These are phyloP conservation scores for Eupithecia subfuscata DNA, from an alignment of 2,888 invertebrate genomes.

Conservation along the genomic window DNA sequence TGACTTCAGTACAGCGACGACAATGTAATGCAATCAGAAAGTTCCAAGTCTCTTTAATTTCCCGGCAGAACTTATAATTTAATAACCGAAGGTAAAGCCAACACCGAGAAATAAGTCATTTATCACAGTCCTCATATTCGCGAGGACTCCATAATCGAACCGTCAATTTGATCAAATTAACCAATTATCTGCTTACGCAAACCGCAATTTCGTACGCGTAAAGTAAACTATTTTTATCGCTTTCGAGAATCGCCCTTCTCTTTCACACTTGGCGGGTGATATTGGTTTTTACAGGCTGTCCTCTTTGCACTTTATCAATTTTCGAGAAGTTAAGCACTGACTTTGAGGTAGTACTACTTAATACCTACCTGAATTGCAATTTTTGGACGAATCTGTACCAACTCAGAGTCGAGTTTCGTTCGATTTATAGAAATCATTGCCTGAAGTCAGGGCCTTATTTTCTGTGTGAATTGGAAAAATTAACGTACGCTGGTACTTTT, in stretches of 20 bases:
- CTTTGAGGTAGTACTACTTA: not conserved
- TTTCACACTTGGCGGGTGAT: conserved; percentile 31
- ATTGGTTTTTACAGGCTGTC: conserved; percentile 32
- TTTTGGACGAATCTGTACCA: not conserved
- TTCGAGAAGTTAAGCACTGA: conserved; percentile 25
- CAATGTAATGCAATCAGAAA: conserved; percentile 13
- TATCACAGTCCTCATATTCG: conserved; percentile 52
- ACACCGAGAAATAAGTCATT: conserved; percentile 45
- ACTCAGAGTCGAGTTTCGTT: not conserved
- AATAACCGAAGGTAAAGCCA: conserved; percentile 42
- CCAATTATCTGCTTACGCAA: conserved; percentile 56
- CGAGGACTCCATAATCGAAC: conserved; percentile 44
- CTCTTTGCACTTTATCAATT: conserved; percentile 44
- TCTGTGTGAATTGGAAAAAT: conserved; percentile 55
- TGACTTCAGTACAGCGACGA: too few relatives aligned
- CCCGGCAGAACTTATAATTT: conserved; percentile 39
- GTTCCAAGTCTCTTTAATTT: conserved; percentile 23
- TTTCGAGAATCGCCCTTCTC: conserved; percentile 50
- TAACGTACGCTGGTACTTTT: conserved; percentile 57
- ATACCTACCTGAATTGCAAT: not conserved
- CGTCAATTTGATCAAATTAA: conserved; percentile 56
- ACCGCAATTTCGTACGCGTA: conserved; percentile 45
- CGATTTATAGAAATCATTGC: not conserved
- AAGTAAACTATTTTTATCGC: conserved; percentile 51
- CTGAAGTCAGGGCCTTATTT: conserved; percentile 9